Conservation (phyloP, 2,888 invertebrate species). For the Tiliacea aurago region DNA sequence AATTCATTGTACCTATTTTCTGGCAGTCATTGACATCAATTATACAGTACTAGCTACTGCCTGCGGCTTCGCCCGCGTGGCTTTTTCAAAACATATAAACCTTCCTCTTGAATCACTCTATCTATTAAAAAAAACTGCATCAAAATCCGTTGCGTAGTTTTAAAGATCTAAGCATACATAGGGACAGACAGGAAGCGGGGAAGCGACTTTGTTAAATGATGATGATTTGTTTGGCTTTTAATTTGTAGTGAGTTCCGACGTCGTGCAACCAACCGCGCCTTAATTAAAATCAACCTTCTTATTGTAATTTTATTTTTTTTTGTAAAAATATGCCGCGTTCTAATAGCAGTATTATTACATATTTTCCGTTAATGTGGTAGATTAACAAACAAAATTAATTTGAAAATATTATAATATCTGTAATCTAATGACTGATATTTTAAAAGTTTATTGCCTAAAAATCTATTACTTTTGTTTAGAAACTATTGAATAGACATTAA, state of each 20-base stretch:
- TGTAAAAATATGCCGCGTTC: not conserved
- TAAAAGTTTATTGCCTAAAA: not conserved
- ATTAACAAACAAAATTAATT: not conserved
- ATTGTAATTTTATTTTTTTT: too few species aligned
- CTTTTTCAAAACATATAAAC: too few species aligned
- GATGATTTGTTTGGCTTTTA: not conserved
- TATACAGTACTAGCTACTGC: not conserved
- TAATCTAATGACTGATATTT: constrained; percentile 3
- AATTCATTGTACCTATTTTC: not conserved
- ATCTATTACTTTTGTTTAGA: not conserved
- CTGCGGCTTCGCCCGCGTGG: too few species aligned
- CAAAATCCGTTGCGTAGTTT: too few species aligned
- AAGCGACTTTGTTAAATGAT: too few species aligned
- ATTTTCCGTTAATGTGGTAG: not conserved
- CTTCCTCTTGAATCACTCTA: too few species aligned
- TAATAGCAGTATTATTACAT: not conserved
- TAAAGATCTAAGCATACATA: too few species aligned
- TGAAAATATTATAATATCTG: not conserved
- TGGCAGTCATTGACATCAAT: too few species aligned
- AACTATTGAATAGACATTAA: not conserved
- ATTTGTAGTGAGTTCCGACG: not conserved
- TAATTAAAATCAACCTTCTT: not conserved
- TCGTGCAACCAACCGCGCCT: not conserved
- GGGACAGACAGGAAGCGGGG: too few species aligned
- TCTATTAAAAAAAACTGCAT: too few species aligned